Base-by-base conservation (phyloP, 2,113 vertebrate genomes). In the Micromys minutus region DNA sequence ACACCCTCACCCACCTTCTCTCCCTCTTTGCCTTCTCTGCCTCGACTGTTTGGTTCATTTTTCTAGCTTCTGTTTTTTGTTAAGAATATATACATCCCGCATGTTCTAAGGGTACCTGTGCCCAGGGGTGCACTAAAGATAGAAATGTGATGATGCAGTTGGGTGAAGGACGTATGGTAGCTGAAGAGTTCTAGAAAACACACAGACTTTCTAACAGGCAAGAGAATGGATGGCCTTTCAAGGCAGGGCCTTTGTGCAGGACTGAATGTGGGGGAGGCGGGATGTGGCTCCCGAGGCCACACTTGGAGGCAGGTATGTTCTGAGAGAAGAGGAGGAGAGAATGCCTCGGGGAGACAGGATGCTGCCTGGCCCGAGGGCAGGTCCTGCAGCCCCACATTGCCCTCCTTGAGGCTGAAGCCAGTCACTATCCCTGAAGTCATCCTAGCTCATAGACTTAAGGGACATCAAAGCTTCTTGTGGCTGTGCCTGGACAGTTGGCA, bases 71-170 rank as follows among this genome's bases (percentile, higher is more conserved):
- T 24, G 8, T 31, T 65, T 15, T 2, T 47, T 26, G 52, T 42
- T 42, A 45, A 71, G 71, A 61, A 47, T 7, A 16, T 0, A 0
- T 83, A n/a, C n/a, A 34, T 22, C 8, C 61, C 31, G 7, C 10
- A 5, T 36, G 5, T 17, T 90, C 7, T 80, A 5, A 47, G 94
- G 50, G 26, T 7, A 57, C 52, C n/a, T n/a, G 4, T 2, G 34
- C 42, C 24, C 12, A 4, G 52, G 39, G 59, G 17, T 42, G 5
- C 0, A 1, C 0, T 12, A 5, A 61, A 59, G 39, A 16, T 19
- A 71, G 36, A 9, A 21, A 3, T n/a, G 6, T 3, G 5, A 34
- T 4, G 7, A 7, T 0, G 5, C 13, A 5, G 16, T 11, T 87
- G 61, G 7, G 1, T 7, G 4, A 22, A 24, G 55, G 59, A 29